Conservation (phyloP, 2,113 vertebrate genomes). For the Phrynosoma platyrhinos region DNA sequence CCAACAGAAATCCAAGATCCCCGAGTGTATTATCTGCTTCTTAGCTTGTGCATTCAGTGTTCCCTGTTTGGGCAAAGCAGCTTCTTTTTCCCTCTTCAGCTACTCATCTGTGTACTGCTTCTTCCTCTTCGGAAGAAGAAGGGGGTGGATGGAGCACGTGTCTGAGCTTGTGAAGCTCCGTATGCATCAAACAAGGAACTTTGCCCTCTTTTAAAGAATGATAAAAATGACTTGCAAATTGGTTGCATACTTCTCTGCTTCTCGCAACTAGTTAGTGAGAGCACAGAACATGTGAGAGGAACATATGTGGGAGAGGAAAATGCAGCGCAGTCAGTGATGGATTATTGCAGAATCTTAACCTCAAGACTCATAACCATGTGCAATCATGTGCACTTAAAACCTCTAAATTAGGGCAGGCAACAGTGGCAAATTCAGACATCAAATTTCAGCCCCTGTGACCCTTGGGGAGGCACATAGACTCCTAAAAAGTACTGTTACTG, state of each 20-base stretch:
- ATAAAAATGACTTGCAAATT: background rate
- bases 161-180: background rate
- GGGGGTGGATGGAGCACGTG: background rate
- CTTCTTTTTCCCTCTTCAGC: background rate
- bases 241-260: background rate
- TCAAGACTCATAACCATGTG: background rate
- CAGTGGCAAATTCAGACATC: no score
- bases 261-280: background rate
- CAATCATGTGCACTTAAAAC: no score
- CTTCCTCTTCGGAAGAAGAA: background rate
- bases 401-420: no score
- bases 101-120: background rate
- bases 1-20: no score
- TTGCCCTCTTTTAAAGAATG: background rate
- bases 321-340: background rate
- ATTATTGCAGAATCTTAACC: background rate
- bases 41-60: background rate
- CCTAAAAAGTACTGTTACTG: no score
- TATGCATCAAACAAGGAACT: background rate
- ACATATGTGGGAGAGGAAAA: background rate
- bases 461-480: no score
- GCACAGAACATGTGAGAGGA: background rate
- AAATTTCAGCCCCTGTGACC: no score
- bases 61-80: no score
- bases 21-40: background rate